Evolutionary conservation across 1,140 invertebrate genomes (phyloP).

Genomic region (Apis laboriosa): DNA sequence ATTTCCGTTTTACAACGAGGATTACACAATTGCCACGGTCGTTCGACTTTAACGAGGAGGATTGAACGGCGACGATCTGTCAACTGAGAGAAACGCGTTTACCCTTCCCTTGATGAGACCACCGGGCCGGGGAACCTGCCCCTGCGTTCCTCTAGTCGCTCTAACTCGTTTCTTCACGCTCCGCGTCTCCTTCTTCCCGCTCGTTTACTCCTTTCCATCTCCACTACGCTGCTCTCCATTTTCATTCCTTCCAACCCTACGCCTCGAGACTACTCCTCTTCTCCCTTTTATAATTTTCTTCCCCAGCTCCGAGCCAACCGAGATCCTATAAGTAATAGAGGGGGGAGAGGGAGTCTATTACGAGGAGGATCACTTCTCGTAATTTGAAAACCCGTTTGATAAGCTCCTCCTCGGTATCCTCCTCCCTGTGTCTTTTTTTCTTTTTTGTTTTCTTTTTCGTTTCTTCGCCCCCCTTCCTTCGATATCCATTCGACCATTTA

Average conservation of each 20-base stretch:
- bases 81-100: slow-evolving; percentile 17
- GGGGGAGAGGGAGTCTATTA: slow-evolving; percentile 58
- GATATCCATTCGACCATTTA: slow-evolving; percentile 34
- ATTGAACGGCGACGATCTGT: slow-evolving; percentile 32
- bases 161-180: slow-evolving; percentile 40
- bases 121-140: background rate
- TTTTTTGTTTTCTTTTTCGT: background rate
- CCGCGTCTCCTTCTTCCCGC: background rate
- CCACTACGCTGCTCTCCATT: slow-evolving; percentile 9
- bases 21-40: slow-evolving; percentile 37
- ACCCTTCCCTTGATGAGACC: background rate
- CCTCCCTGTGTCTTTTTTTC: background rate
- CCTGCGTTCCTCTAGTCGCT: background rate
- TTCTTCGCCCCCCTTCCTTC: slow-evolving; percentile 3
- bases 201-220: slow-evolving; percentile 31
- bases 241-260: slow-evolving; percentile 19
- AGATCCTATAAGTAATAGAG: slow-evolving; percentile 69
- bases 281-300: slow-evolving; percentile 63
- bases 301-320: slow-evolving; percentile 62
- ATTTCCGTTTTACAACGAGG: background rate
- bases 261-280: slow-evolving; percentile 15
- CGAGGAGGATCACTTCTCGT: slow-evolving; percentile 67
- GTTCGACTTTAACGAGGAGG: slow-evolving; percentile 30
- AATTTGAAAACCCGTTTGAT: slow-evolving; percentile 71
- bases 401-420: slow-evolving; percentile 56